A percentile compares a stretch with the other conserved stretches of the same genome.
These are phyloP conservation scores for Turdus rufiventris DNA, from an alignment of 2,113 vertebrate genomes.

Conservation along the genomic window DNA sequence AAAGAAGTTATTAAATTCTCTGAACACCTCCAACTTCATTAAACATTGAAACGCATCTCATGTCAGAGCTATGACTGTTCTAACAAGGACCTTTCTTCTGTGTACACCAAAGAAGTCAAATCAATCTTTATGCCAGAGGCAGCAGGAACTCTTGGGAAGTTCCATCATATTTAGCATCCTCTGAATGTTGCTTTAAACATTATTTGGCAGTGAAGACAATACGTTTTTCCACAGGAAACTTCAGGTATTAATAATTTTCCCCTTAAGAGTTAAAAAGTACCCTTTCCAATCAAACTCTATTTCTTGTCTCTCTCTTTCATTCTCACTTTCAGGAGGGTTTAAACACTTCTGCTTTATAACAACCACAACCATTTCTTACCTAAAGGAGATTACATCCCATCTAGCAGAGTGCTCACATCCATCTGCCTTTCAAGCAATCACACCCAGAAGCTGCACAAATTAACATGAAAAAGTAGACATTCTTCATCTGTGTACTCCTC, in stretches of 20 bases:
- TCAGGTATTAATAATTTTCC: background rate
- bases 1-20: background rate
- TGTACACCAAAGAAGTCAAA: background rate
- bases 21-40: background rate
- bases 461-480: background rate
- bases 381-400: background rate
- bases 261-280: background rate
- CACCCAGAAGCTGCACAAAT: background rate
- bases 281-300: background rate
- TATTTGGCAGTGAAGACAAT: background rate
- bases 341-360: background rate
- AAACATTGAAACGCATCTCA: background rate
- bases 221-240: background rate
- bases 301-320: background rate
- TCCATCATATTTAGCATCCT: background rate
- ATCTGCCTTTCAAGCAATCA: background rate
- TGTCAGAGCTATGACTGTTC: background rate
- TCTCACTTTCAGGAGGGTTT: background rate
- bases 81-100: accelerated
- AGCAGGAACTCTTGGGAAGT: background rate
- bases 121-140: background rate
- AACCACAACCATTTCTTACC: background rate
- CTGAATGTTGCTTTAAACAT: background rate
- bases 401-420: background rate
- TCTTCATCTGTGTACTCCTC: background rate